Percentiles rank a stretch among this genome's conserved stretches.
Evolutionary conservation across 2,888 invertebrate species (phyloP).

Genomic region (Limnephilus lunatus): DNA sequence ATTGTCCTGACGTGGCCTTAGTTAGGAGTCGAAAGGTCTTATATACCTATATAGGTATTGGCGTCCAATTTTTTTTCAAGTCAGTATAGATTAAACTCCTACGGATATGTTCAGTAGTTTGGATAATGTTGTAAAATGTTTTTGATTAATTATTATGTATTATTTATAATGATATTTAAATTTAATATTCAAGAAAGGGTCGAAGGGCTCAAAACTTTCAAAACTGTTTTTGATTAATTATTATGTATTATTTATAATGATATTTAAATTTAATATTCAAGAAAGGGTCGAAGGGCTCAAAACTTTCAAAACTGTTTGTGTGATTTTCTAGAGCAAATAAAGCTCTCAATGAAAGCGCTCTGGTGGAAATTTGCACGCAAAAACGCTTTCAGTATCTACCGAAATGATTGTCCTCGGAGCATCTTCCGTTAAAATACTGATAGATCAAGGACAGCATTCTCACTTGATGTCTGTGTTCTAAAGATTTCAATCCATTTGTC

Average conservation of each 20-base stretch:
- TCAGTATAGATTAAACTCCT: background rate
- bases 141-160: background rate
- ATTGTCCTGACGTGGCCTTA: background rate
- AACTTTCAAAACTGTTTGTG: background rate
- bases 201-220: background rate
- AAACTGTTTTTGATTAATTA: background rate
- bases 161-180: too few relatives aligned
- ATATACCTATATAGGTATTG: background rate
- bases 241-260: too few relatives aligned
- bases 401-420: too few relatives aligned
- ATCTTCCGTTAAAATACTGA: too few relatives aligned
- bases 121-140: background rate
- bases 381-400: background rate
- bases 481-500: too few relatives aligned
- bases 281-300: too few relatives aligned
- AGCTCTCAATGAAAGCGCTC: background rate
- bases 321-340: background rate
- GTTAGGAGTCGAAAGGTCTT: too few relatives aligned
- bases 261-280: too few relatives aligned
- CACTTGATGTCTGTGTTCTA: too few relatives aligned
- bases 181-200: too few relatives aligned
- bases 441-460: too few relatives aligned
- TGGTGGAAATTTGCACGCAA: background rate
- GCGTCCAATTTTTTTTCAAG: background rate
- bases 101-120: background rate